These are phyloP conservation scores for Brenthis hecate DNA, from an alignment of 2,888 invertebrate species.

Conservation along the genomic window DNA sequence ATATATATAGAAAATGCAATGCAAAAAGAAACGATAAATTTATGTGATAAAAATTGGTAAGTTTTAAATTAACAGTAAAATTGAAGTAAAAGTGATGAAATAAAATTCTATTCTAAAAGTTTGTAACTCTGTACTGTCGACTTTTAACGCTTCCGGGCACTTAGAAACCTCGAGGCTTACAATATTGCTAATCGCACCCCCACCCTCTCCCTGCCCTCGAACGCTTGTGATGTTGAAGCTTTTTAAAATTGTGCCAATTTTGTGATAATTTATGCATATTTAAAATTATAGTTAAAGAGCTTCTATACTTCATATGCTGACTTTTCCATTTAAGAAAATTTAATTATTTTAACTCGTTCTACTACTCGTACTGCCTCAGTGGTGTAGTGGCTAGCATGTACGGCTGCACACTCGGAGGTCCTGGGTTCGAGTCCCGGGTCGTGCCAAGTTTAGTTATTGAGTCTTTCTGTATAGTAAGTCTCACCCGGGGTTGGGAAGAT, in stretches of 20 bases:
- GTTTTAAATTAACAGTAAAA: no score
- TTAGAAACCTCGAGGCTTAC: slow-evolving; percentile 37
- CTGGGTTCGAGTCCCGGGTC: no score
- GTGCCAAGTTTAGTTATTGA: no score
- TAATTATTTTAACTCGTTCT: background rate
- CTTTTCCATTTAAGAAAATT: background rate
- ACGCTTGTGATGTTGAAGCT: slow-evolving; percentile 17
- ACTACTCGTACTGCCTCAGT: no score
- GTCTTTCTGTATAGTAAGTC: no score
- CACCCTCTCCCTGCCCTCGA: slow-evolving; percentile 11
- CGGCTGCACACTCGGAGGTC: no score
- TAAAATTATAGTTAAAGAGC: background rate
- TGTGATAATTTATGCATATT: background rate
- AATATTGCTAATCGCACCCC: slow-evolving; percentile 43
- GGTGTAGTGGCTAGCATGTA: no score
- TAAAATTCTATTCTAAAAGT: slow-evolving; percentile 33
- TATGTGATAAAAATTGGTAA: no score
- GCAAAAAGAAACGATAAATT: no score
- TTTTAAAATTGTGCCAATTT: slow-evolving; percentile 21
- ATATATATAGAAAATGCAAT: no score
- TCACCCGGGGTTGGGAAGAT: no score
- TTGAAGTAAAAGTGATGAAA: no score
- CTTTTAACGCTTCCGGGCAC: slow-evolving; percentile 45
- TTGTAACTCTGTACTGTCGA: slow-evolving; percentile 46
- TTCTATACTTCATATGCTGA: background rate